phyloP scores from a whole-genome alignment of 2,113 vertebrate genomes.

The Rhombomys opimus region DNA sequence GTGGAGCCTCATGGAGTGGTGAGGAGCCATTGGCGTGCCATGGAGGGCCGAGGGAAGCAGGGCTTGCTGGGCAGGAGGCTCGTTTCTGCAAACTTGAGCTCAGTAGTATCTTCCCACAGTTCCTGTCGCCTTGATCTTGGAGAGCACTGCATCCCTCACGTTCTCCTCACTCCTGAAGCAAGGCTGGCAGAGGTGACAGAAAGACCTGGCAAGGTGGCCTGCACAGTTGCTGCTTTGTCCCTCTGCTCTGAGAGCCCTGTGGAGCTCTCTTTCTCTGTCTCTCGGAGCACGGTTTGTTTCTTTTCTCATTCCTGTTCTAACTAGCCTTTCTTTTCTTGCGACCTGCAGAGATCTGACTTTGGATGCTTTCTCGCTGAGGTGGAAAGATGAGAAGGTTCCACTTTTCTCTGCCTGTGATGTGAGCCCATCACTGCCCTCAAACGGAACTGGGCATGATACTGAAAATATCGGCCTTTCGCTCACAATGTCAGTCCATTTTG shows the following conservation, averaged over 20 bases:
- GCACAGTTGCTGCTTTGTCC: neutral
- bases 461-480: neutral
- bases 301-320: neutral
- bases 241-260: neutral
- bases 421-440: neutral
- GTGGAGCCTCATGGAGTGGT: rapidly evolving
- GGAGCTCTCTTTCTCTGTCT: neutral
- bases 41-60: no score
- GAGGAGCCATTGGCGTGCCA: neutral
- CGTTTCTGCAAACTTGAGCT: neutral
- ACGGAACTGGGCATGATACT: neutral
- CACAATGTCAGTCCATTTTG: neutral
- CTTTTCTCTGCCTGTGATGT: constrained; percentile 30
- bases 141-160: neutral
- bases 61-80: no score
- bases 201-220: neutral
- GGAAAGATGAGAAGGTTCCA: neutral
- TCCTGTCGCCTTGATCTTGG: neutral
- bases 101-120: neutral
- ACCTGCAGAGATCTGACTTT: neutral
- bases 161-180: neutral
- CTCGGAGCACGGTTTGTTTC: neutral
- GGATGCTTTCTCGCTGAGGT: constrained; percentile 48
- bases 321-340: neutral
- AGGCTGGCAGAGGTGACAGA: neutral